Conservation (phyloP, 1,140 invertebrate genomes). For the Protaetia brevitarsis region DNA sequence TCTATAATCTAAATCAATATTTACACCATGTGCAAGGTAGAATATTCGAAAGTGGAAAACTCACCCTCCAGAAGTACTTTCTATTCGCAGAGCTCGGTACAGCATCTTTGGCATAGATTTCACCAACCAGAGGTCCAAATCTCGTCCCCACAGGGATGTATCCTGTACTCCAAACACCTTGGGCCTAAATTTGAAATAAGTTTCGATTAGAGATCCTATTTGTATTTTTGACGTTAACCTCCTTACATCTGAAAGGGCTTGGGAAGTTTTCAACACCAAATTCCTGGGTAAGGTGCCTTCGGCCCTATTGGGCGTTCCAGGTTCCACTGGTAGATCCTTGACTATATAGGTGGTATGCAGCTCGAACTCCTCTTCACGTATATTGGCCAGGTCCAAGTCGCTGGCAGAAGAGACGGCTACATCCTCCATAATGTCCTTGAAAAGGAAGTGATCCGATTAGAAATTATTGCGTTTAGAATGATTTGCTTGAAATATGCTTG, state of each 20-base stretch:
- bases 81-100: constrained; percentile 69
- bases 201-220: neutral
- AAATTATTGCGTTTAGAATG: no score
- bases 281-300: constrained; percentile 92
- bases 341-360: constrained; percentile 91
- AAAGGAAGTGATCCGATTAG: constrained; percentile 29
- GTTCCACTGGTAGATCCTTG: constrained; percentile 76
- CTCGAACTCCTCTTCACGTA: constrained; percentile 86
- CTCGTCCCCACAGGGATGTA: constrained; percentile 94
- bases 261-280: constrained; percentile 84
- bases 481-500: no score
- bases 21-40: no score
- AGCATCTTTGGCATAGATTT: constrained; percentile 69
- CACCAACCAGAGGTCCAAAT: constrained; percentile 92
- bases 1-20: no score
- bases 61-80: constrained; percentile 96
- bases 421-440: constrained; percentile 48
- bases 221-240: neutral
- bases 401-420: constrained; percentile 50
- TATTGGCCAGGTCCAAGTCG: constrained; percentile 56
- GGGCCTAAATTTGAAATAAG: constrained; percentile 59
- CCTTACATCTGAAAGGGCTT: constrained; percentile 76
- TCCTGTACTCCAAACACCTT: constrained; percentile 95
- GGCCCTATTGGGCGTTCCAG: constrained; percentile 75
- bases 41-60: no score